Evolutionary conservation across 2,888 invertebrate species (phyloP).

Genomic region (Phragmatobia fuliginosa): DNA sequence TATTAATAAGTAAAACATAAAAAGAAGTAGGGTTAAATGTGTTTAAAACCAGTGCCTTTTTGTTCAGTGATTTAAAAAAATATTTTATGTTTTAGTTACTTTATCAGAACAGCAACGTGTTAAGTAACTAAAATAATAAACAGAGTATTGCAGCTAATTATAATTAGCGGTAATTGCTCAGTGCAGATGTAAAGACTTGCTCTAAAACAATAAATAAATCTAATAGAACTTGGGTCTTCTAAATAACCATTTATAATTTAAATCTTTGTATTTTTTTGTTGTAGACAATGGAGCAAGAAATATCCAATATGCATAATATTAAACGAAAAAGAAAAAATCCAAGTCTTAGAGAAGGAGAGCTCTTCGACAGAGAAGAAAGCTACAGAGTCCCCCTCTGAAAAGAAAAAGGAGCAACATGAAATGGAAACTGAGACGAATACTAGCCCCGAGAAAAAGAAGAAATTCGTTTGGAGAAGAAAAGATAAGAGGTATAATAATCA

Average conservation of each 20-base stretch:
- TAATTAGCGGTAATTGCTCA: neutral
- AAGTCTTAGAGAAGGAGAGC: constrained; percentile 79
- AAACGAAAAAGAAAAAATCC: constrained; percentile 81
- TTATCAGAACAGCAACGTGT: neutral
- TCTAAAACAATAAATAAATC: neutral
- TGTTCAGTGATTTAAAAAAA: neutral
- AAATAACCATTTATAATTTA: neutral
- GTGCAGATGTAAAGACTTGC: neutral
- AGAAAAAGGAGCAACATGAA: constrained; percentile 70
- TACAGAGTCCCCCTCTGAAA: constrained; percentile 64
- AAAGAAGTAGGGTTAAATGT: neutral
- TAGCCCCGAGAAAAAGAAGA: constrained; percentile 79
- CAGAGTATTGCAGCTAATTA: neutral
- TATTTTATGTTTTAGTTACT: neutral
- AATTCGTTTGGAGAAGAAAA: constrained; percentile 78
- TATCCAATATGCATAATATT: constrained; percentile 94
- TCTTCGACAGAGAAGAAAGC: constrained; percentile 64
- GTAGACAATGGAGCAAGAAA: constrained; percentile 95
- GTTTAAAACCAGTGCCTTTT: neutral
- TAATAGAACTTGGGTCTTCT: neutral
- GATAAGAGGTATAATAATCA: constrained; percentile 71
- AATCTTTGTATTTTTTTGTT: constrained; percentile 18
- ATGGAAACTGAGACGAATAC: constrained; percentile 82
- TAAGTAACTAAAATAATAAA: neutral
- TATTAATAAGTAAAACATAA: too few relatives aligned